Conservation (phyloP, 2,797 vertebrate species). For the Onychomys torridus region DNA sequence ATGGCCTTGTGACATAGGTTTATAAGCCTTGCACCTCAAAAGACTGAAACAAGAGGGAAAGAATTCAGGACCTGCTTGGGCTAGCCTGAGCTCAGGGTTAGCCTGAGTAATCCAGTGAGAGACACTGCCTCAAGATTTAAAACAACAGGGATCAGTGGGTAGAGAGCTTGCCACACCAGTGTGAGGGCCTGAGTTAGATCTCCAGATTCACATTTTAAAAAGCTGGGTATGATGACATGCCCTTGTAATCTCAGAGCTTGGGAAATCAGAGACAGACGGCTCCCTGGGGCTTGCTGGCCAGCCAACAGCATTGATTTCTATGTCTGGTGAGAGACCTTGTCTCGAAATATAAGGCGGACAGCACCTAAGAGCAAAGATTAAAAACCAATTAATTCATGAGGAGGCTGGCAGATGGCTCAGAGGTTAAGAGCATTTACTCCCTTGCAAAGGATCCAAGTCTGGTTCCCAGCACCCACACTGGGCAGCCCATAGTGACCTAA, state of each 20-base stretch:
- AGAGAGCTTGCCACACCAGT: background rate
- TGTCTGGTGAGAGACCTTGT: background rate
- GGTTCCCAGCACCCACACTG: too few species aligned
- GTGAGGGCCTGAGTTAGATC: background rate
- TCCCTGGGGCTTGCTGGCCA: background rate
- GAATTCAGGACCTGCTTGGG: background rate
- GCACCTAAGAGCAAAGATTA: background rate
- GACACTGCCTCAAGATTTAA: background rate
- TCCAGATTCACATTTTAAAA: background rate
- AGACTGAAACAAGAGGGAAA: background rate
- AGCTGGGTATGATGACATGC: background rate
- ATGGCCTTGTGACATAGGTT: accelerated
- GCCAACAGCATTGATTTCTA: background rate
- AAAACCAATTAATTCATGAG: too few species aligned
- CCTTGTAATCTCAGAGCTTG: background rate
- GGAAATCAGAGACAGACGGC: background rate
- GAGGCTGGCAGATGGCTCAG: background rate
- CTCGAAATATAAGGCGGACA: background rate
- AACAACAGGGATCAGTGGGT: background rate
- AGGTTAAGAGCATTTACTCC: background rate
- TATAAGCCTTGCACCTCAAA: background rate
- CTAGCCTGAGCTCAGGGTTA: background rate
- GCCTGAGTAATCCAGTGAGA: background rate
- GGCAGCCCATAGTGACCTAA: background rate
- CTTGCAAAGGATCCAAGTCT: background rate